Evolutionary conservation across 2,888 invertebrate genomes (phyloP), one percentile per base, ranked within the genome.

Genomic region (Alcis repandata): DNA sequence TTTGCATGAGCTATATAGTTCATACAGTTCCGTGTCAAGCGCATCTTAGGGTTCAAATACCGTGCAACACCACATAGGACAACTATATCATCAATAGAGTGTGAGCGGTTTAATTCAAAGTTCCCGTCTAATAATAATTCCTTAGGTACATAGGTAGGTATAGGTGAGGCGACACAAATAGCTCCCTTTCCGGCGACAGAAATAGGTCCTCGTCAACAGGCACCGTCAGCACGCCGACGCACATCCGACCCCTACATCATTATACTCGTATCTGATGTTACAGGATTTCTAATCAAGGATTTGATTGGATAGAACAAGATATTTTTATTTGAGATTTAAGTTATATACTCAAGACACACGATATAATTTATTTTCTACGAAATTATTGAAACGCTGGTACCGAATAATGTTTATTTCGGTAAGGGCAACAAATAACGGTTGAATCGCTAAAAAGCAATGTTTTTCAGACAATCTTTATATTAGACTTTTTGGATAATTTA

Each of bases 141-240:
- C 19, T 45, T 38, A 67, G 53, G 36, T 17, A 27, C 27, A 6
- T 27, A 27, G 27, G 17, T 43, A 43, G 33, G 46, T 27, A 69
- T 69, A 79, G 78, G 74, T 73, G 70, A 76, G 70, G 58, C 53
- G 76, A 66, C 76, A 68, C 73, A 77, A 83, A 82, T 82, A 83
- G 79, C 69, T 78, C 80, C 83, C 82, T 77, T 79, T 82, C 82
- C 83, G 78, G 73, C 67, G 82, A 72, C 76, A 32, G 62, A 74
- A 80, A 82, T 82, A 82, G 52, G 22, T 19, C 4, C 63, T 40
- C 70, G 74, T 73, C 76, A 72, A 62, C 66, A 51, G 53, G 45
- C 66, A 27, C 33, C 40, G 54, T 27, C 51, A 17, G 36, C n/a
- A 46, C 63, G 15, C 11, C 46, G 52, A 66, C 49, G 63, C 67